Conservation (phyloP, 2,797 vertebrate species). For the Poeciliopsis paucimaculata region DNA sequence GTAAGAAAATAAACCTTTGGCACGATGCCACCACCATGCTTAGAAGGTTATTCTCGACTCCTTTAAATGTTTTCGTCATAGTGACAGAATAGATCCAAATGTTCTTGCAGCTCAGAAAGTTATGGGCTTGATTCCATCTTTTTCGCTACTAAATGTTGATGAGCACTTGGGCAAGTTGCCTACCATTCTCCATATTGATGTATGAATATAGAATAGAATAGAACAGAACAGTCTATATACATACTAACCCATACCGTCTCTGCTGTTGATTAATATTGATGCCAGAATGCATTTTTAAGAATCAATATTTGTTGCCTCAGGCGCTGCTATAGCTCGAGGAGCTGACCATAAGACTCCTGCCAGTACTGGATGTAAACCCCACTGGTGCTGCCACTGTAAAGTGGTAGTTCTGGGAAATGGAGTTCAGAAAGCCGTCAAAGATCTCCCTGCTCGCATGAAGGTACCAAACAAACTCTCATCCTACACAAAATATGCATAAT, state of each 20-base stretch:
- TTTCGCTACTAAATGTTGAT: not conserved
- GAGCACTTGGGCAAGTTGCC: not conserved
- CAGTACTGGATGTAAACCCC: conserved; percentile 84
- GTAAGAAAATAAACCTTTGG: not conserved
- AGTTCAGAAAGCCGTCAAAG: conserved; percentile 89
- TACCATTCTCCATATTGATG: not conserved
- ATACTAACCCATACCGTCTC: not conserved
- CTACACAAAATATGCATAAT: not conserved
- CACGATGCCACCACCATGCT: not conserved
- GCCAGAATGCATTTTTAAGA: conserved; percentile 10
- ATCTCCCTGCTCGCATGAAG: conserved; percentile 80
- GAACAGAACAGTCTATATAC: not conserved
- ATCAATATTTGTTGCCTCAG: conserved; percentile 55
- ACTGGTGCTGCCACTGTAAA: conserved; percentile 97
- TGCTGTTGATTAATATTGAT: not conserved
- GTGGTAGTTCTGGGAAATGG: conserved; percentile 95
- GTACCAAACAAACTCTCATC: conserved; percentile 41
- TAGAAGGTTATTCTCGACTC: not conserved
- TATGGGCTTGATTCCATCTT: not conserved
- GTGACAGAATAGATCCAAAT: not conserved
- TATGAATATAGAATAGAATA: not conserved
- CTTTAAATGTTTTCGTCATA: not conserved
- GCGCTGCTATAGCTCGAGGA: conserved; percentile 80
- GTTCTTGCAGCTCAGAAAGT: not conserved
- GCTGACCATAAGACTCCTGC: conserved; percentile 74